A percentile compares a stretch with the other conserved stretches of the same genome.
phyloP scores from a whole-genome alignment of 2,888 invertebrate species.

The Lottia scabra region DNA sequence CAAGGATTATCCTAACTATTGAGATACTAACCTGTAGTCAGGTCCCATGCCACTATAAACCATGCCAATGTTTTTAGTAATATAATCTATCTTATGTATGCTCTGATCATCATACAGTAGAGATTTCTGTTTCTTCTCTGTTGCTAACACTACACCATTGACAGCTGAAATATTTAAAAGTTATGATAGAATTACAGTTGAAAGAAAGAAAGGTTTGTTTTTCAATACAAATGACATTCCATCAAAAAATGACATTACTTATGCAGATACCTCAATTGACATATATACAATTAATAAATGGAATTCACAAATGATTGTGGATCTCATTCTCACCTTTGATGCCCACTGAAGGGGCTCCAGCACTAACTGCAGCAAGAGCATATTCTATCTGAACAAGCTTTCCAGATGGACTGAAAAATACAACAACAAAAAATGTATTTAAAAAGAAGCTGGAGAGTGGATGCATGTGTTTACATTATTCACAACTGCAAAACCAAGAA shows the following conservation, averaged over 20 bases:
- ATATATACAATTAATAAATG: too few relatives aligned
- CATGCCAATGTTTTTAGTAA: constrained; percentile 96
- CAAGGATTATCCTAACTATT: too few relatives aligned
- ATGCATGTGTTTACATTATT: too few relatives aligned
- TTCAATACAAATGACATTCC: too few relatives aligned
- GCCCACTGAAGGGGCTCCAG: constrained; percentile 98
- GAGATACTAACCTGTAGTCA: constrained; percentile 70
- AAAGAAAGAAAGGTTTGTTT: too few relatives aligned
- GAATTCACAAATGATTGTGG: too few relatives aligned
- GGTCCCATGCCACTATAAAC: constrained; percentile 87
- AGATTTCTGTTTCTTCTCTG: constrained; percentile 98
- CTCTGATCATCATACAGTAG: constrained; percentile 96
- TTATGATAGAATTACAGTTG: too few relatives aligned
- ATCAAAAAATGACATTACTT: too few relatives aligned
- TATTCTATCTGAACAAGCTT: constrained; percentile 99
- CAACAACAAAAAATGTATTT: constrained; percentile 15
- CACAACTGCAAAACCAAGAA: too few relatives aligned
- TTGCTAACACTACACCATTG: constrained; percentile 98
- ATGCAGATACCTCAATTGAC: too few relatives aligned
- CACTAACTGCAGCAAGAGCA: constrained; percentile 97
- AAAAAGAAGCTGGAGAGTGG: too few relatives aligned
- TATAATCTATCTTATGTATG: constrained; percentile 95
- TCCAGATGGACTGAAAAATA: constrained; percentile 89
- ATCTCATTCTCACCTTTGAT: constrained; percentile 87
- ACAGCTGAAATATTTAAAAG: constrained; percentile 76